Base-by-base conservation (phyloP, 2,888 invertebrate genomes). In the Hecatera dysodea region DNA sequence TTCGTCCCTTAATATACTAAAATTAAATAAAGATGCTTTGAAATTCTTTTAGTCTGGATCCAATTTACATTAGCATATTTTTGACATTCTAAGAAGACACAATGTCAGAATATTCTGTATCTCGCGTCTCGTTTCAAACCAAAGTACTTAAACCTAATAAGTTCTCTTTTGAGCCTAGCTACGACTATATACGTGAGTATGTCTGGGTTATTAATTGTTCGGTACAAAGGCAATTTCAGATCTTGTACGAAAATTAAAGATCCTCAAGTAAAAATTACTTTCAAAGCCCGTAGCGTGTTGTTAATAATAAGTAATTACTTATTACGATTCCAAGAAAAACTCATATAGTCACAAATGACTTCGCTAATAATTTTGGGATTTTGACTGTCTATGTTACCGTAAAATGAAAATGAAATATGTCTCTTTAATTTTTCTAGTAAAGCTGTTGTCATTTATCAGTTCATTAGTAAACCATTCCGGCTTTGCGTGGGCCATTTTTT, bases 71-170 rank as follows among this genome's bases (percentile, higher is more conserved):
- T 52, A 24, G 33, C 15, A 22, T 42, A 69, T 33, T 57, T 52
- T 57, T 44, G 2, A 9, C 1, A 11, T 12, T 39, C 22, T 33
- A 24, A 4, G 48, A 57, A 52, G 19, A 15, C 12, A 50, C 17
- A 24, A 48, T 57, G 17, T 50, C 9, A 22, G 22, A 22, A 70
- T 36, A 22, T 27, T n/a, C 9, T 57, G 39, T 36, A 19, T 50
- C 2, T 39, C 39, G 19, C 15, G 22, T 59, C 36, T 70, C 44
- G 36, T 27, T 52, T 36, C 4, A 69, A 39, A 44, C 17, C 33
- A 6, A 44, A n/a, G n/a, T 17, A 67, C 65, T 24, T 53, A 33
- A 50, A 42, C 24, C 42, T 44, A 55, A 68, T 66, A 53, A 67
- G 33, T 24, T 44, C 19, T 50, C n/a, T 44, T 59, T 12, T 24